A percentile compares a stretch with the other conserved stretches of the same genome.
Evolutionary conservation across 2,888 invertebrate genomes (phyloP).

Genomic region (Dusona sp.): DNA sequence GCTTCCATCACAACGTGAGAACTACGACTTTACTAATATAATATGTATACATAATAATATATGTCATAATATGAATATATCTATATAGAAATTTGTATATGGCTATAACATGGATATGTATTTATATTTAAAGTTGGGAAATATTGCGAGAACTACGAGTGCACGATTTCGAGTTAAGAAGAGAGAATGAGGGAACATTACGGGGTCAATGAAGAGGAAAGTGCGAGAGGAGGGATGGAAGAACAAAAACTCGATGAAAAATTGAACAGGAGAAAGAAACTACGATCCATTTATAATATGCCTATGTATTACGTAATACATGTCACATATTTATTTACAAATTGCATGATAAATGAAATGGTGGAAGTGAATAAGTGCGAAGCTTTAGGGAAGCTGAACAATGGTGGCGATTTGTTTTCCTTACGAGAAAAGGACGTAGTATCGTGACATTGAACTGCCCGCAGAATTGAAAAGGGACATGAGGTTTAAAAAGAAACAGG

Average conservation of each 20-base stretch:
- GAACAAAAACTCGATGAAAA: neutral
- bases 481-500: conserved; percentile 2
- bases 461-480: conserved; percentile 8
- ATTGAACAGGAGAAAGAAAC: neutral
- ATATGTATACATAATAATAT: neutral
- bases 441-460: conserved; percentile 45
- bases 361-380: neutral
- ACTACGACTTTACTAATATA: neutral
- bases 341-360: neutral
- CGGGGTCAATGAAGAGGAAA: conserved; percentile 27
- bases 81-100: too few species aligned
- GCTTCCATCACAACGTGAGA: conserved; percentile 19
- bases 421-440: conserved; percentile 47
- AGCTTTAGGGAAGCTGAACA: neutral
- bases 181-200: neutral
- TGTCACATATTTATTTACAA: neutral
- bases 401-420: conserved; percentile 20
- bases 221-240: too few species aligned
- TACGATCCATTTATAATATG: neutral
- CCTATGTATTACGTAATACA: neutral
- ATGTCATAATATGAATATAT: too few species aligned
- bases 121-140: neutral
- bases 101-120: neutral
- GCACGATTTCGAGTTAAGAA: conserved; percentile 3
- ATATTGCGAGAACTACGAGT: conserved; percentile 21